phyloP scores from a whole-genome alignment of 2,797 vertebrate species.

The Trematomus bernacchii region DNA sequence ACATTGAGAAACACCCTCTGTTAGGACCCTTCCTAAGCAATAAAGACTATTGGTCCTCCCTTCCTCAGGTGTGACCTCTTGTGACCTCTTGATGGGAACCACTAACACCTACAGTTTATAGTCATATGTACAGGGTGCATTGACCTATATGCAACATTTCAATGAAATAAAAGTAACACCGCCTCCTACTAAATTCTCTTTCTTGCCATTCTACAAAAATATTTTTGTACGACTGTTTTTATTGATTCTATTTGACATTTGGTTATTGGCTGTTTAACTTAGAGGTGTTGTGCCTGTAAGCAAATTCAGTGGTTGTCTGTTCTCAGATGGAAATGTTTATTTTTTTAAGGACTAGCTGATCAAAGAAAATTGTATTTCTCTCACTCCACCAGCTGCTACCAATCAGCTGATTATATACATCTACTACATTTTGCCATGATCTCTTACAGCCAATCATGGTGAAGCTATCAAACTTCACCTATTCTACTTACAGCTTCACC shows the following conservation, averaged over 20 bases:
- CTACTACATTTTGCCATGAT: no score
- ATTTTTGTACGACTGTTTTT: not conserved
- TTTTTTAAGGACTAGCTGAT: not conserved
- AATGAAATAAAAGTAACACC: not conserved
- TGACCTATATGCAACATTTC: not conserved
- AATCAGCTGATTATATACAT: no score
- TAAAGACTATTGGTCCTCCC: not conserved
- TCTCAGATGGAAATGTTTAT: not conserved
- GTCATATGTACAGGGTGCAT: not conserved
- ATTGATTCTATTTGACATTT: not conserved
- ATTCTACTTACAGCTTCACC: no score
- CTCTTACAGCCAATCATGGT: no score
- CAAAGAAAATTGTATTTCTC: not conserved
- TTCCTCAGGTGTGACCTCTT: not conserved
- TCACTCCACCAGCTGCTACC: no score
- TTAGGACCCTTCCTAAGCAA: no score
- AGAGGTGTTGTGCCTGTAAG: not conserved
- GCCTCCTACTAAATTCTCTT: not conserved
- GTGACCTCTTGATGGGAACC: not conserved
- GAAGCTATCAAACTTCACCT: no score
- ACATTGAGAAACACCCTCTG: no score
- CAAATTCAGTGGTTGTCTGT: not conserved
- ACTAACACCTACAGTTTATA: not conserved
- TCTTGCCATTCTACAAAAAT: not conserved
- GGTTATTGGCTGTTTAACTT: not conserved